Base-by-base conservation (phyloP, 2,888 invertebrate species). In the Nomada lathburiana region DNA sequence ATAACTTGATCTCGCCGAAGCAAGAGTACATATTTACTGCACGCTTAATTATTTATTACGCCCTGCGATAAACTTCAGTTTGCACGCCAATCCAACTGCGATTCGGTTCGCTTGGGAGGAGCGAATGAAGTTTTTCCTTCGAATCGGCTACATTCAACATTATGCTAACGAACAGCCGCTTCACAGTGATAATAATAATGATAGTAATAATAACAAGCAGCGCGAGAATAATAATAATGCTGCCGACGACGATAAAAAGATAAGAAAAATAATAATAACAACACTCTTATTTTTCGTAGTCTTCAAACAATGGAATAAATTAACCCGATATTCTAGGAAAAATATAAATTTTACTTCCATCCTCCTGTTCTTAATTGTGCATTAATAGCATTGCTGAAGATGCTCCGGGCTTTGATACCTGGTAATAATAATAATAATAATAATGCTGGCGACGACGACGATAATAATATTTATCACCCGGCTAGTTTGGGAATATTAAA, bases 1-100 rank as follows among this genome's bases (percentile, higher is more conserved):
- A 74, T 76, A 79, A 82, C 81, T 84, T 73, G 81, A 81, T 75
- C 72, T 76, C 67, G 79, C 75, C 69, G 71, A 72, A 75, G 78
- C 47, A 60, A 70, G 78, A 79, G 76, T 86, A 36, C 36, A 36
- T 36, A 64, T 77, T 86, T 80, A 72, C 81, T 42, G 72, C 52
- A 47, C 65, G 75, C 44, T 71, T 80, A 75, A 82, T 80, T 75
- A 82, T 82, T 80, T 70, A 82, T 71, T 67, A 57, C 23, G 42
- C 55, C 53, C 55, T 42, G 42, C 71, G 67, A 75, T 75, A 80
- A 36, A 57, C 67, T 74, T 80, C 60, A 59, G 63, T 79, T 76
- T 69, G 78, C 78, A 55, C 42, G 78, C 47, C 60, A 26, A 55
- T 62, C 62, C 63, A n/a, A 42, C 42, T 64, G 44, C 59, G 67